phyloP scores from a whole-genome alignment of 2,888 invertebrate genomes.

The Agriopis leucophaearia region DNA sequence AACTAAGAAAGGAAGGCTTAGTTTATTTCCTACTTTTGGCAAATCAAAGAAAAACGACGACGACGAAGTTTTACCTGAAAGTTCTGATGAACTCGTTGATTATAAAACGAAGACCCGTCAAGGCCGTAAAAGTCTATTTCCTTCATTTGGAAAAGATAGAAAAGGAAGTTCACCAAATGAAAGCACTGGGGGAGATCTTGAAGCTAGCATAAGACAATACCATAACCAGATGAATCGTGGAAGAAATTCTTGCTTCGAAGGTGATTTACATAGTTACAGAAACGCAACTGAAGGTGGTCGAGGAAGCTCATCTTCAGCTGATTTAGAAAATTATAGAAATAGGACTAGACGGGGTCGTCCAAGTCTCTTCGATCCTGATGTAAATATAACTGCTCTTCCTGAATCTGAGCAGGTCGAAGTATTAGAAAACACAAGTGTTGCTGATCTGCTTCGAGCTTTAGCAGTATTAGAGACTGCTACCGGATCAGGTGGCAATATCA shows the following conservation, averaged over 20 bases:
- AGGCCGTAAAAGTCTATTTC: constrained; percentile 75
- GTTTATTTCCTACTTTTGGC: constrained; percentile 78
- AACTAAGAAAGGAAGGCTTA: constrained; percentile 76
- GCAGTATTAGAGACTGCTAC: constrained; percentile 87
- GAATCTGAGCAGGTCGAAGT: constrained; percentile 86
- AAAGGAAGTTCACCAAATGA: constrained; percentile 69
- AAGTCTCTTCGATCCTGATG: constrained; percentile 79
- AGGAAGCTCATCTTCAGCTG: constrained; percentile 61
- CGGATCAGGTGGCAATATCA: constrained; percentile 32
- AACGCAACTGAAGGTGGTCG: constrained; percentile 56
- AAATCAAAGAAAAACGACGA: constrained; percentile 68
- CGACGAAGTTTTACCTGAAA: constrained; percentile 76
- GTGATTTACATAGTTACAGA: constrained; percentile 61
- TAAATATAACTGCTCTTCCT: constrained; percentile 72
- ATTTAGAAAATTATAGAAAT: constrained; percentile 74
- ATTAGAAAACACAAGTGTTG: constrained; percentile 93
- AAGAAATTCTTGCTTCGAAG: constrained; percentile 66
- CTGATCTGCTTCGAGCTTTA: constrained; percentile 92
- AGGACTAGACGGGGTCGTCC: constrained; percentile 75
- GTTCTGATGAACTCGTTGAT: constrained; percentile 77
- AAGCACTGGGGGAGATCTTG: constrained; percentile 68
- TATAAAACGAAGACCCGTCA: constrained; percentile 76
- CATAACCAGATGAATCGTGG: constrained; percentile 69
- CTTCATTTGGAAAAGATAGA: constrained; percentile 77
- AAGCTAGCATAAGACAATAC: constrained; percentile 76